Base-by-base conservation (phyloP, 2,113 vertebrate species). In the Oostethus manadensis region DNA sequence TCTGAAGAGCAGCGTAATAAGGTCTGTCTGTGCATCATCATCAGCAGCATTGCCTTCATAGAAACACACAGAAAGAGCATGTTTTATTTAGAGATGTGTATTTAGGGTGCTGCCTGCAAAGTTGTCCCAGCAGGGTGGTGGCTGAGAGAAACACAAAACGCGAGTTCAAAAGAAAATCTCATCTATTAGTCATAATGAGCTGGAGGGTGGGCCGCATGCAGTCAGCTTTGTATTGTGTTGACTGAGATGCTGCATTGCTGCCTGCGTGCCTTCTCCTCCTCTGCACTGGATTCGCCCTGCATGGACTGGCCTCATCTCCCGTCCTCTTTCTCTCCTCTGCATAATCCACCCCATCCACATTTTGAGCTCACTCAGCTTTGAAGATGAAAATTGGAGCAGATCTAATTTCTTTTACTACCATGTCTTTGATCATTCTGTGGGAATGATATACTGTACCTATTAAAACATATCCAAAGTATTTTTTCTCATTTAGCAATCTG, bases 131-230 rank as follows among this genome's bases (percentile, higher is more conserved):
- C 29, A 33, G 29, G 29, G 29, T 33, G 29, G 29, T 5, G 29
- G 29, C 5, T 33, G 29, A 33, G 7, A 33, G 29, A 42, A 42
- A 13, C 38, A 42, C 10, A 42, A 42, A 10, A 9, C 10, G 35
- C 2, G 10, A 38, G 35, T 38, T 50, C 20, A 15, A 20, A 59
- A 51, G 74, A 42, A 70, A 51, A 80, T 70, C 62, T 77, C 68
- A 82, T 87, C 56, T 71, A 77, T 86, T 71, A 86, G 76, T 80
- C 66, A 87, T 82, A 14, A 42, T 11, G 71, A 83, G 76, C 43
- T 77, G 75, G 58, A 33, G 57, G 62, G 59, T 49, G 67, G 64
- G 60, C 58, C n/a, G 51, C 44, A 58, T 74, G 72, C 68, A 63
- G 63, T 14, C 48, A 65, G 69, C 62, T 74, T 56, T 66, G 74